Evolutionary conservation across 1,140 invertebrate species (phyloP).

Genomic region (Drosophila setifemur): DNA sequence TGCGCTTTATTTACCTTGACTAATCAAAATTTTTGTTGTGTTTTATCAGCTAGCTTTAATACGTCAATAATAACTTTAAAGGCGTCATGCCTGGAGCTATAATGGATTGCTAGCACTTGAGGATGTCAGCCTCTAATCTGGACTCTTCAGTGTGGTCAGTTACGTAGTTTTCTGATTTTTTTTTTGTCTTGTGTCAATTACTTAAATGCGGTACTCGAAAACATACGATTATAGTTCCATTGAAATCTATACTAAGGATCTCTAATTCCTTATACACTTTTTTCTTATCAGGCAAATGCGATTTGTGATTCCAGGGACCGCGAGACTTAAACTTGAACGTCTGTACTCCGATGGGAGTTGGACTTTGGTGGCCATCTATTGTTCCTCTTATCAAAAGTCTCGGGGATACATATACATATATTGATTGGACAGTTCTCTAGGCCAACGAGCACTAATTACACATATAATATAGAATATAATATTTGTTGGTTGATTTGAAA

Average conservation of each 20-base stretch:
- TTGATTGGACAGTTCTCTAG: background rate
- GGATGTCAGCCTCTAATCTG: background rate
- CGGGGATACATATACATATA: no score
- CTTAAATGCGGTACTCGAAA: conserved; percentile 1
- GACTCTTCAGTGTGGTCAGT: background rate
- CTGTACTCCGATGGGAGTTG: conserved; percentile 4
- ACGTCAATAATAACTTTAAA: background rate
- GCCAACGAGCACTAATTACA: background rate
- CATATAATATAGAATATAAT: no score
- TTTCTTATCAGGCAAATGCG: conserved; percentile 24
- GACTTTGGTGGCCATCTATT: conserved; percentile 22
- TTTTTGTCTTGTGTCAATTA: conserved; percentile 1
- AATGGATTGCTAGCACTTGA: background rate
- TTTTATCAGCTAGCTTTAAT: no score
- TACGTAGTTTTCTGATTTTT: background rate
- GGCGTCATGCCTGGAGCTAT: no score
- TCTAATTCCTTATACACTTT: background rate
- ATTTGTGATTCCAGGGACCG: conserved; percentile 8
- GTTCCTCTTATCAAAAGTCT: background rate
- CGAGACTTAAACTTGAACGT: conserved; percentile 32
- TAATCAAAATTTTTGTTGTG: no score
- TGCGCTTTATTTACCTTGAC: no score
- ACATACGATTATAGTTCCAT: background rate
- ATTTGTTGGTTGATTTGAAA: no score
- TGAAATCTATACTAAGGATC: conserved; percentile 39